Evolutionary conservation across 92 coral and sea anemone species (phyloP), one percentile per base, ranked within the genome.

Genomic region (Palythoa grandiflora): DNA sequence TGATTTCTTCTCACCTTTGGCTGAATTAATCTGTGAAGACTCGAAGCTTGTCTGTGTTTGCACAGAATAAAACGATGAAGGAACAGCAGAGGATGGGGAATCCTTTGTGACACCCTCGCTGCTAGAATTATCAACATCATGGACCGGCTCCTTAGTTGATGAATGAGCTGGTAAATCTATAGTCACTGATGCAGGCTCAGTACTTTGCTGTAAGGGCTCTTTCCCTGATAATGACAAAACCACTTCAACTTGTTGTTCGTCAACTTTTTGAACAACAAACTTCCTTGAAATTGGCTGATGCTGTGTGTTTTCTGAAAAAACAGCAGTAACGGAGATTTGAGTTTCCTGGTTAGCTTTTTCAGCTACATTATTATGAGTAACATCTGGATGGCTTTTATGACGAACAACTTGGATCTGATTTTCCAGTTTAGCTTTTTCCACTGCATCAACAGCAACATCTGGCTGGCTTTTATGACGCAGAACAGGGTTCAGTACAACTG

Each of bases 1-100:
- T 3, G 61, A 35, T 28, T 61, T 68, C 20, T 3, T 89, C 19
- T 54, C 81, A 4, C 16, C 44, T 44, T 75, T 75, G 28, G 50
- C 84, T 1, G 59, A n/a, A 77, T 38, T 71, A 3, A 57, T 59
- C 2, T 65, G 38, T 2, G 90, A 61, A 2, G 84, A 88, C 38
- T 88, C 94, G 16, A 91, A 91, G 75, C 94, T 91, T 3, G 94
- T 91, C 50, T 91, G 94, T 70, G 94, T 91, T 72, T 91, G 92
- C 54, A 89, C 94, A 50, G 94, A 91, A 38, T 83, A 71, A 38
- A 72, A 81, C 7, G 84, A 84, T 2, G 91, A 88, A 16, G 88
- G 65, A 20, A 77, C 68, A 35, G 65, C 83, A 15, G 78, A 83
- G 38, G 17, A 19, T 12, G 59, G 28, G 40, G 40, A 8, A 3